Evolutionary conservation across 2,888 invertebrate genomes (phyloP), one percentile per base, ranked within the genome.

Genomic region (Hirtodrosophila confusa): DNA sequence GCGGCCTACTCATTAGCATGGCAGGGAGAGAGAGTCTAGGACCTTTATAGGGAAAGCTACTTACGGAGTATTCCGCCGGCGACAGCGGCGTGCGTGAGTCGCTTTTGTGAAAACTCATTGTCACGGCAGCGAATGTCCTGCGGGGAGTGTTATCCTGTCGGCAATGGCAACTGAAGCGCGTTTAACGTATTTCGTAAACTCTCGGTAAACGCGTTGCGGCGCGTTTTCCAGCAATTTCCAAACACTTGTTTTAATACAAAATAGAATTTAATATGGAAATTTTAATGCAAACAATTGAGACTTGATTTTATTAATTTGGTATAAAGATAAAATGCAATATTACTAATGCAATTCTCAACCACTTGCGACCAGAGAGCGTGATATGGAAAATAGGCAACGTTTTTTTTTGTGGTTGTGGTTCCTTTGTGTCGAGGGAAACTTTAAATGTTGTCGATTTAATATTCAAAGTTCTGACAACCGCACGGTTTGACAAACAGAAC

Each of bases 101-200:
- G 77, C 91, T 91, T 74, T 89, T 91, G 77, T 91, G 91, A 77
- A 91, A 91, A 89, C 91, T 91, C 91, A 91, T 91, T 66, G 70
- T 88, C 74, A 69, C 69, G 17, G 50, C 56, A 67, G 51, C 60
- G 37, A 40, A 36, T 64, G 57, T 77, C 66, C 72, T 55, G 55
- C 17, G 7, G 55, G 51, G 45, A 36, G 55, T 56, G 55, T 60
- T 69, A 75, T 78, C 83, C 66, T 69, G 69, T 68, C 60, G 68
- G 70, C 75, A 78, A 62, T 60, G 65, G 73, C 69, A 75, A 77
- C 69, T 61, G 67, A 33, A 44, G 72, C 82, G 62, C 66, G 60
- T 40, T 54, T 60, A 73, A 60, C 43, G 75, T 56, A 56, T 56
- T 50, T 57, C 56, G 73, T 57, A 70, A 54, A 65, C 65, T 75